Evolutionary conservation across 1,140 invertebrate genomes (phyloP), one percentile per base, ranked within the genome.

Genomic region (Eubasilissa regina): DNA sequence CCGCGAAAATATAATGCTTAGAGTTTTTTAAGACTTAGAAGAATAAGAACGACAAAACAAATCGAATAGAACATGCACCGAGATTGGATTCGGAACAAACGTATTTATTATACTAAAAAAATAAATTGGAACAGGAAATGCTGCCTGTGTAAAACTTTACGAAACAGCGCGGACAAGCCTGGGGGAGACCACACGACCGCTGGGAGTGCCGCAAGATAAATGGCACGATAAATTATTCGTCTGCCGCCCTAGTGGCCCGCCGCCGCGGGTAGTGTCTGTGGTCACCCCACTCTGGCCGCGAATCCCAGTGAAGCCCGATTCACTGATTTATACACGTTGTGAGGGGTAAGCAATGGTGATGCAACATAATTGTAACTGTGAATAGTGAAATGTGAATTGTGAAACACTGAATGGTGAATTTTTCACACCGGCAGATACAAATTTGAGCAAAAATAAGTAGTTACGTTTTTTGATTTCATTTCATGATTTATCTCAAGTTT

Each of bases 131-230:
- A 51, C 45, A 70, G 19, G 19, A 70, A 48, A 51, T 19, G 1
- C 66, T 15, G 66, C 64, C 66, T 47, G 66, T 21, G 66, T 48
- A 47, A 25, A 25, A 9, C 1, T 70, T 25, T 15, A 45, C 60
- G 66, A 25, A 70, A 15, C 19, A 12, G n/a, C 45, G 45, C 66
- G 62, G 62, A 66, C 47, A 70, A 47, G 45, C 66, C 45, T 47
- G 15, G 15, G 66, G 73, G 73, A 45, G 73, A 75, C 53, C 73
- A 75, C 58, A 47, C 58, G 53, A 53, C 80, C 80, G 76, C 62
- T 73, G 80, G 76, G 80, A 81, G 80, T 78, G 80, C 80, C 80
- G 70, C 76, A 78, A 78, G 80, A 81, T 81, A 81, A 81, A 81
- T 78, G 80, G 77, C 62, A 76, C 76, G 78, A 78, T 81, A 81